phyloP scores from a whole-genome alignment of 2,113 vertebrate species.

The Muntiacus muntjak region DNA sequence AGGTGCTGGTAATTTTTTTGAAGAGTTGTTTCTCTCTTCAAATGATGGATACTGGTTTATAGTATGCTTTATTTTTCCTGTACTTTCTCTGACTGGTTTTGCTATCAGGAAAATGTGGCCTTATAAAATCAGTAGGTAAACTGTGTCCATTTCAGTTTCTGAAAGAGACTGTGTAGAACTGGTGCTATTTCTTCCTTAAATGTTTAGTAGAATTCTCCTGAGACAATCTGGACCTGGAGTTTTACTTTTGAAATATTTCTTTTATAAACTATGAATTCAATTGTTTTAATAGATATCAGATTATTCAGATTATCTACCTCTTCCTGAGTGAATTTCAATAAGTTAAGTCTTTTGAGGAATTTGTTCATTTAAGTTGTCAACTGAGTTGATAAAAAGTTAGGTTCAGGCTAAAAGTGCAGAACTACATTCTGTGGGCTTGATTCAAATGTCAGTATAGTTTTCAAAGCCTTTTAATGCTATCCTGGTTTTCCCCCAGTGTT shows the following conservation, averaged over 20 bases:
- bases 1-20: background rate
- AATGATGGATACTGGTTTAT: background rate
- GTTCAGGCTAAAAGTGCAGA: background rate
- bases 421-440: background rate
- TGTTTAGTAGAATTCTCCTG: background rate
- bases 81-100: background rate
- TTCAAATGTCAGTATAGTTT: background rate
- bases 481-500: background rate
- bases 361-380: background rate
- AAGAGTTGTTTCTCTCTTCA: background rate
- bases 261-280: background rate
- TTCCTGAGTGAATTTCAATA: background rate
- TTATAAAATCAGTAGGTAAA: background rate
- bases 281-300: background rate
- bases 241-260: background rate
- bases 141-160: background rate
- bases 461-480: background rate
- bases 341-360: background rate
- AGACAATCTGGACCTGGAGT: background rate
- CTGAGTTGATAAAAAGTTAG: background rate
- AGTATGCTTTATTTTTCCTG: background rate
- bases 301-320: background rate
- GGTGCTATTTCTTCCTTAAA: background rate
- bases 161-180: background rate
- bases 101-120: background rate